Evolutionary conservation across 2,888 invertebrate genomes (phyloP), one percentile per base, ranked within the genome.

Genomic region (Mystacides longicornis): DNA sequence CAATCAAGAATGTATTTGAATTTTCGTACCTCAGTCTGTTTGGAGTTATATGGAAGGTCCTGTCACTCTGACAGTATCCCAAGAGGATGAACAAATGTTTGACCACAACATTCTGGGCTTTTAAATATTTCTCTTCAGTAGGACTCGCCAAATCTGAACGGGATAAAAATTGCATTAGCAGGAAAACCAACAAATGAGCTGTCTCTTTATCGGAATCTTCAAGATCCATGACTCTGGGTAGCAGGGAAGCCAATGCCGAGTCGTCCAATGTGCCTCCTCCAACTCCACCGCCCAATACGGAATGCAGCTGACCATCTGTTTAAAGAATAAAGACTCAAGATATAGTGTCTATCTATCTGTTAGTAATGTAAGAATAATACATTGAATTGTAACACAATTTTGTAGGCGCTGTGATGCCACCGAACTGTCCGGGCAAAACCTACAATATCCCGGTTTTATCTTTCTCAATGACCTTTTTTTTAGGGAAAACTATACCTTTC

Each of bases 91-190:
- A 95, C 55, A 99, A 75, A 72, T 99, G 98, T 23, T 90, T 83
- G 49, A 98, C 71, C 0, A 98, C 94, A 63, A 93, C 84, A 58
- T 85, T 87, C 70, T 96, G 93, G 0, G 86, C 85, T 68, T 86
- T 89, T 1, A 83, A 81, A 37, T 83, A 78, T 65, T 93, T 94
- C 63, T 95, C 94, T 64, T 96, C 94, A 1, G 85, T 85, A 0
- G 92, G 92, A 67, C 83, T 89, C 1, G 92, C 90, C 76, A 85
- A 71, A 37, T 77, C 77, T 0, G 77, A 71, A 49, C 77, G 75
- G 0, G 94, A 92, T 68, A 97, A 78, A 70, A 96, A 97, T 77
- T 96, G 96, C 89, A 98, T 95, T 14, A 99, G 81, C n/a, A 99
- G 79, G 65, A 95, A 93, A 11, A 97, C 89, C 33, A 98, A 76